Conservation (phyloP, 64 coral and sea anemone species). For the Anthopleura sola region DNA sequence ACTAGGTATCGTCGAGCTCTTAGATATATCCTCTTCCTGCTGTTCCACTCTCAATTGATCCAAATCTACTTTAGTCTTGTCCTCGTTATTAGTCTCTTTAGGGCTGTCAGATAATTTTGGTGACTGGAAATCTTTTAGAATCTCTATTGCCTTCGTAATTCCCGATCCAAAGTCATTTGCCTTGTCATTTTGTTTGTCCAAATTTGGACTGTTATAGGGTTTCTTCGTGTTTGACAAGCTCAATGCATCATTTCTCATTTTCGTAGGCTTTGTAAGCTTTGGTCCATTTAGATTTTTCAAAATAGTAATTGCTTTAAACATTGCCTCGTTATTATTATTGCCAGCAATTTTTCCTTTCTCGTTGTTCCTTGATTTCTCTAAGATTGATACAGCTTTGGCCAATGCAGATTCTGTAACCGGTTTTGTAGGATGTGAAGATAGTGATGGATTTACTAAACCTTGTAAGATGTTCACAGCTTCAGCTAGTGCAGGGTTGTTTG, state of each 20-base stretch:
- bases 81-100: background rate
- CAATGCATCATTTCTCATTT: background rate
- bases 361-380: background rate
- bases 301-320: constrained; percentile 8
- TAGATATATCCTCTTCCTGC: background rate
- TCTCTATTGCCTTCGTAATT: background rate
- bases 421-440: background rate
- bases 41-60: background rate
- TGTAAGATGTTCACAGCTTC: constrained; percentile 10
- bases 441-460: background rate
- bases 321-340: background rate
- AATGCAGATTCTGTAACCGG: background rate
- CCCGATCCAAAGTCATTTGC: background rate
- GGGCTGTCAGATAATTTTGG: constrained; percentile 1
- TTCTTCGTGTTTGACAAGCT: background rate
- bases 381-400: background rate
- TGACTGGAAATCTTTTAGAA: background rate
- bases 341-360: background rate
- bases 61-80: background rate
- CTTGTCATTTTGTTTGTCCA: background rate
- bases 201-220: background rate
- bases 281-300: constrained; percentile 8
- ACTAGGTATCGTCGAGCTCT: background rate
- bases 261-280: background rate
- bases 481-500: background rate